Percentiles rank a stretch among this genome's conserved stretches.
These are phyloP conservation scores for Oreochromis spilurus DNA, from an alignment of 2,113 vertebrate species.

Conservation along the genomic window DNA sequence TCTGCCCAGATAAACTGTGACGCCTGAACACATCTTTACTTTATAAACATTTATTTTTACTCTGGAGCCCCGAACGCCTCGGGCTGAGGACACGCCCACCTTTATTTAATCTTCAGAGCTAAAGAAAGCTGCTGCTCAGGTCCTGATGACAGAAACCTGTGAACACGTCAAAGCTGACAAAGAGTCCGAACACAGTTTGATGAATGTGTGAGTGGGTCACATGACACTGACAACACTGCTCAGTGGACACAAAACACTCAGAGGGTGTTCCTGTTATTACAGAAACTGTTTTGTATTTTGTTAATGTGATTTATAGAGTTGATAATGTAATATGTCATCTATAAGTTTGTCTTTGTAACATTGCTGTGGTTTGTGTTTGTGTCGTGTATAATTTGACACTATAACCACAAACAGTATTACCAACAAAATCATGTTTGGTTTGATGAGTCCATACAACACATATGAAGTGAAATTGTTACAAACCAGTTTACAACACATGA, in stretches of 20 bases:
- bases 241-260: neutral
- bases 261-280: rapidly evolving
- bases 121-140: neutral
- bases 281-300: rapidly evolving
- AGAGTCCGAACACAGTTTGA: neutral
- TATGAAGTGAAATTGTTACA: rapidly evolving
- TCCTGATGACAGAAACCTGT: neutral
- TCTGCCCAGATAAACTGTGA: neutral
- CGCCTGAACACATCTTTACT: neutral
- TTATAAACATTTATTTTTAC: neutral
- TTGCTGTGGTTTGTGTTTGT: rapidly evolving
- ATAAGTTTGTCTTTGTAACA: no score
- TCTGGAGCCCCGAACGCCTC: neutral
- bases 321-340: rapidly evolving
- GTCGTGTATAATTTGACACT: no score
- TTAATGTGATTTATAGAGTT: rapidly evolving
- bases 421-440: rapidly evolving
- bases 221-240: rapidly evolving
- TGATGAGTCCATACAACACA: rapidly evolving
- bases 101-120: neutral
- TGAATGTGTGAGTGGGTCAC: neutral
- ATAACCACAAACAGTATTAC: rapidly evolving
- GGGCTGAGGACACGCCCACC: rapidly evolving
- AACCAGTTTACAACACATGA: neutral
- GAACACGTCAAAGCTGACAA: neutral